These are phyloP conservation scores for Aradophagus sp. DNA, from an alignment of 1,140 invertebrate species.

Conservation along the genomic window DNA sequence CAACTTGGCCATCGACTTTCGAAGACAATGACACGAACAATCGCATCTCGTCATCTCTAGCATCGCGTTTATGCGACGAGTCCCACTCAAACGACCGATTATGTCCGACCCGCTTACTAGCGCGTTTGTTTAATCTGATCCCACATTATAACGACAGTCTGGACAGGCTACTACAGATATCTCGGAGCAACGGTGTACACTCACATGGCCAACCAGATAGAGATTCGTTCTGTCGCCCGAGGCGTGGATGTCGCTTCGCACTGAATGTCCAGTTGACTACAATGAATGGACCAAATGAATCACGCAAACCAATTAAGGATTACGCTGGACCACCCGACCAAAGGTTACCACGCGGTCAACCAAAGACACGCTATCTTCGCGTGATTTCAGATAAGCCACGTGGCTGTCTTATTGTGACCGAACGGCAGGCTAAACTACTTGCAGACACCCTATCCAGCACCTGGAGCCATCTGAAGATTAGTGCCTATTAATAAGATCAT, in stretches of 20 bases:
- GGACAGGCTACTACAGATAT: slow-evolving; percentile 61
- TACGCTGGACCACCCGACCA: slow-evolving; percentile 58
- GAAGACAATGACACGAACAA: slow-evolving; percentile 57
- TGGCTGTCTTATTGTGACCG: slow-evolving; percentile 45
- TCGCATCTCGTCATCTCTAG: slow-evolving; percentile 59
- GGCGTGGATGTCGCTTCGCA: slow-evolving; percentile 53
- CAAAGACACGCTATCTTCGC: slow-evolving; percentile 39
- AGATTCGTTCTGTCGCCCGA: slow-evolving; percentile 60
- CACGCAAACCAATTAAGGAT: slow-evolving; percentile 73
- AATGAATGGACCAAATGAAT: slow-evolving; percentile 72
- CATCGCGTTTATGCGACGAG: slow-evolving; percentile 55
- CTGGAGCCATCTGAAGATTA: too few relatives aligned
- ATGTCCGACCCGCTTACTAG: slow-evolving; percentile 64
- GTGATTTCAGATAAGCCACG: slow-evolving; percentile 47
- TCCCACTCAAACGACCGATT: slow-evolving; percentile 64
- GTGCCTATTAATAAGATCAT: too few relatives aligned
- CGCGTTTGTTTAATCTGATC: slow-evolving; percentile 70
- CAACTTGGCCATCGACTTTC: slow-evolving; percentile 41
- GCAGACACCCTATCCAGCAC: slow-evolving; percentile 11
- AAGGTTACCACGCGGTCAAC: slow-evolving; percentile 24
- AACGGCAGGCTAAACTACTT: slow-evolving; percentile 26
- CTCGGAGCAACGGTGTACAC: slow-evolving; percentile 52
- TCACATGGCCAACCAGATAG: slow-evolving; percentile 47
- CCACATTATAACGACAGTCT: slow-evolving; percentile 64
- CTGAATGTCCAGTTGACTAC: slow-evolving; percentile 55